Evolutionary conservation across 2,113 vertebrate genomes (phyloP).

Genomic region (Neogale vison): DNA sequence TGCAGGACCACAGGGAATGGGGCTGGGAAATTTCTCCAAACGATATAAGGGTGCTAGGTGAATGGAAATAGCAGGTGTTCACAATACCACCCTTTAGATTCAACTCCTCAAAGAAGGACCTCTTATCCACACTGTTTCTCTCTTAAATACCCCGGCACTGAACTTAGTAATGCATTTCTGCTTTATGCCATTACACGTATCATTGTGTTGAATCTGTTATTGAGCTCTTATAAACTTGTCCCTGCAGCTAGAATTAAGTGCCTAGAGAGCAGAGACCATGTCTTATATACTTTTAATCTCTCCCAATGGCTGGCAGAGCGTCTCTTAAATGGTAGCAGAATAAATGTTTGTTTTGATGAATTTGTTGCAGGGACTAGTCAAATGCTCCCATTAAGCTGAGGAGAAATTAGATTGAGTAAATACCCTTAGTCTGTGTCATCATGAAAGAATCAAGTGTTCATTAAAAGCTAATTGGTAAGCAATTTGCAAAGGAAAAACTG

Average conservation of each 20-base stretch:
- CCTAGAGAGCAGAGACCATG: neutral
- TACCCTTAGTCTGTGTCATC: neutral
- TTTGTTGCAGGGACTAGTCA: conserved; percentile 16
- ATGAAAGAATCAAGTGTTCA: conserved; percentile 24
- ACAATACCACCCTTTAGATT: neutral
- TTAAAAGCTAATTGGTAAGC: conserved; percentile 53
- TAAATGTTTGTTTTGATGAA: conserved; percentile 55
- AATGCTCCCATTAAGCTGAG: conserved; percentile 26
- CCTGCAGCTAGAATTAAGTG: neutral
- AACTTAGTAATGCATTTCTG: neutral
- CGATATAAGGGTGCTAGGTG: neutral
- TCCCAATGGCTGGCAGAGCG: neutral
- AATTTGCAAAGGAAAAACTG: conserved; percentile 17
- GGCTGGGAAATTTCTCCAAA: neutral
- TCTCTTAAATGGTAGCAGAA: neutral
- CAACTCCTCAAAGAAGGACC: neutral
- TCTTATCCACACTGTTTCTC: neutral
- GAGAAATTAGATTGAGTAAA: conserved; percentile 43
- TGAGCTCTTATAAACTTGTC: neutral
- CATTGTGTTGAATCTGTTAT: neutral
- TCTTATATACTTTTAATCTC: neutral
- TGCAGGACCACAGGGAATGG: neutral
- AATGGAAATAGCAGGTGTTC: neutral
- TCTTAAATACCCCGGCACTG: neutral
- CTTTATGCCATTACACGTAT: neutral